Evolutionary conservation across 2,113 vertebrate genomes (phyloP).

Genomic region (Chroicocephalus ridibundus): DNA sequence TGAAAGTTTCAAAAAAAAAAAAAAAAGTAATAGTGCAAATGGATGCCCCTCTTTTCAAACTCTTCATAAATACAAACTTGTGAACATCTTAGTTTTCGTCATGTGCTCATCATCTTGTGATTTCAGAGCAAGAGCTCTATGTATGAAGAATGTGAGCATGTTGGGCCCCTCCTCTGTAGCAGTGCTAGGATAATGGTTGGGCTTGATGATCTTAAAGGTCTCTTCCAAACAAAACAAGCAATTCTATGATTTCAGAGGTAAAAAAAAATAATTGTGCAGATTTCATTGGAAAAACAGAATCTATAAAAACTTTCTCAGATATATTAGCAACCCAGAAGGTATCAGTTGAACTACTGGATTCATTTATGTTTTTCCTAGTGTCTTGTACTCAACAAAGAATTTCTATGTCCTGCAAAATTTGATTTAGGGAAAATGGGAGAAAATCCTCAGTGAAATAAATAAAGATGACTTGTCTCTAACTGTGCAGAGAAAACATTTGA

Average conservation of each 20-base stretch:
- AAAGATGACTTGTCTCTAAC: neutral
- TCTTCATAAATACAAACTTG: neutral
- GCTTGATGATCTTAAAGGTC: neutral
- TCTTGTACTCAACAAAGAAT: neutral
- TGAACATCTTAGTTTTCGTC: neutral
- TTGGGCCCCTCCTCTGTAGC: neutral
- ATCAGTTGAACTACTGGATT: neutral
- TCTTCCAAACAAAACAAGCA: neutral
- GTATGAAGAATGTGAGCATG: neutral
- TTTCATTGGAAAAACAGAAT: neutral
- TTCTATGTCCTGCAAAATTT: neutral
- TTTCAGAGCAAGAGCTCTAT: neutral
- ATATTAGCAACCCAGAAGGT: neutral
- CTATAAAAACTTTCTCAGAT: neutral
- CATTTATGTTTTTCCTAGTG: neutral
- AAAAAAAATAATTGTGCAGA: neutral
- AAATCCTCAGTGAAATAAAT: neutral
- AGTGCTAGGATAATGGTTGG: neutral
- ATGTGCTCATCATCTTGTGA: neutral
- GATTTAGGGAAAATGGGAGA: neutral
- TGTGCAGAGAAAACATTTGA: neutral
- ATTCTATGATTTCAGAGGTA: neutral
- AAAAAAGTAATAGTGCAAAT: neutral
- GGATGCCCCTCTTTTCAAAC: neutral
- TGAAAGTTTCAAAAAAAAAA: neutral